phyloP scores from a whole-genome alignment of 37 sponge, comb jelly and placozoan genomes.

The Mnemiopsis leidyi region DNA sequence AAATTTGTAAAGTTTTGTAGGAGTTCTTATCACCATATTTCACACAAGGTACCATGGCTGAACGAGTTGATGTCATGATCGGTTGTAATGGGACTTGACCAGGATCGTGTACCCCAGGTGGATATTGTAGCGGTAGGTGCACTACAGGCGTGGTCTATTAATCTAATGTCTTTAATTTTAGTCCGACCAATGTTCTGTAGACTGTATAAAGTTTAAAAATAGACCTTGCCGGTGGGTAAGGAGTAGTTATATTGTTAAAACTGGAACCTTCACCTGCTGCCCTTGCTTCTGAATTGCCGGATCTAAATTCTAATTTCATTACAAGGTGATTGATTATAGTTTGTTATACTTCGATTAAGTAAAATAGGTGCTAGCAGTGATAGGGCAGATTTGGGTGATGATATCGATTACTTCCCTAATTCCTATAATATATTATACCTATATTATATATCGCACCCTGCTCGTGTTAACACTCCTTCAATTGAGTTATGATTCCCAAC shows the following conservation, averaged over 20 bases:
- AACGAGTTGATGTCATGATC: neutral
- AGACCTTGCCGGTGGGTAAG: too few species aligned
- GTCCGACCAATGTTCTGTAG: neutral
- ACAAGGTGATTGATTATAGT: neutral
- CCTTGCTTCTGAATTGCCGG: neutral
- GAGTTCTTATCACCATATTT: neutral
- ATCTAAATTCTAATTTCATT: neutral
- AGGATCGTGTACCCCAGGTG: too few species aligned
- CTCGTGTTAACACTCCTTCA: neutral
- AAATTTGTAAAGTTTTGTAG: too few species aligned
- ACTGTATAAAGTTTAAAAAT: neutral
- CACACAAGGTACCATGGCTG: neutral
- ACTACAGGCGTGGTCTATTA: neutral
- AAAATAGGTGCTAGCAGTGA: neutral
- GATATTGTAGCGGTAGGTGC: too few species aligned
- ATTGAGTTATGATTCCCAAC: neutral
- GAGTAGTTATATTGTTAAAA: too few species aligned
- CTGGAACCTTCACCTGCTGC: too few species aligned
- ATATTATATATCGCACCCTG: neutral
- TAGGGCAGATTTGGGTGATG: neutral
- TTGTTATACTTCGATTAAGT: neutral
- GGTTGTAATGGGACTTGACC: too few species aligned
- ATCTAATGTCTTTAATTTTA: neutral
- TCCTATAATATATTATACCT: too few species aligned
- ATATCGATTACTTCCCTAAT: neutral